Evolutionary conservation across 2,888 invertebrate species (phyloP), one percentile per base, ranked within the genome.

Genomic region (Coleophora deauratella): DNA sequence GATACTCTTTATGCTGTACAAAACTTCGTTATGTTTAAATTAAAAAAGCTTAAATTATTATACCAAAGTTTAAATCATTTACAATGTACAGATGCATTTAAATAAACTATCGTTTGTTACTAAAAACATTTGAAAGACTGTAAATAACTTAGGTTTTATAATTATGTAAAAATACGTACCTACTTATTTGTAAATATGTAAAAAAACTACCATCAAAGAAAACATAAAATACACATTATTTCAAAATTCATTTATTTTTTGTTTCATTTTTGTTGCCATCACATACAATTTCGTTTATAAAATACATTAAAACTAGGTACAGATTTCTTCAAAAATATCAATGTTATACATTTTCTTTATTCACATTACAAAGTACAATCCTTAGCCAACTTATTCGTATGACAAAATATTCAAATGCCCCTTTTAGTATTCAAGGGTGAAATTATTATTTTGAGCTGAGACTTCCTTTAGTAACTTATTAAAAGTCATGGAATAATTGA

Each of bases 11-110:
- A 15, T 37, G 28, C 9, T 40, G 35, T 40, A 39, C 39, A 39
- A 39, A 34, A 9, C 14, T 46, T 27, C 33, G 37, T 43, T 41
- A 40, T 39, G 40, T 42, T 44, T 46, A 47, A 46, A 47, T 46
- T 57, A 60, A 47, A 48, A 59, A 59, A 51, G 57, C 62, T 66
- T 67, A 69, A 67, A 59, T 63, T 69, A 69, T 64, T 75, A 75
- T 84, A 77, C 85, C 85, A 85, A 85, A 85, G 85, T 79, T 85
- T 69, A 68, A 73, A 77, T 76, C 72, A 69, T 58, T 51, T 67
- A 59, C 59, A 57, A 68, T 79, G 79, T 80, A 81, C 75, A 81
- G 71, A 74, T 71, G 72, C 74, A 77, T 73, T 75, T 77, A 73
- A 66, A 52, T 59, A 21, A 21, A 52, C 59, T 57, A 57, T 66